Evolutionary conservation across 2,113 vertebrate genomes (phyloP).

Genomic region (Sinocyclocheilus rhinocerous): DNA sequence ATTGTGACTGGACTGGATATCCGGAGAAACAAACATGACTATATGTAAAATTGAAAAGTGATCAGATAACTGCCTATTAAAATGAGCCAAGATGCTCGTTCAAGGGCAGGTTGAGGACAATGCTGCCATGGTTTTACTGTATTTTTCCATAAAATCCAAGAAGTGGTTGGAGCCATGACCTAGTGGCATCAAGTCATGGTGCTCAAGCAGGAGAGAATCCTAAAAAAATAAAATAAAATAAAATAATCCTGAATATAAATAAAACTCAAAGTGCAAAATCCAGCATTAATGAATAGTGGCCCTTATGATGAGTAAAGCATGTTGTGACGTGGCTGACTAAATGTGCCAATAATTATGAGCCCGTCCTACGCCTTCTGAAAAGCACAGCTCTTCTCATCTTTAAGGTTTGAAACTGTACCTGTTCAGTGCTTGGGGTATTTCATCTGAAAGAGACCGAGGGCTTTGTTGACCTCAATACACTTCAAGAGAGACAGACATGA

Average conservation of each 20-base stretch:
- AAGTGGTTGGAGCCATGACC: neutral
- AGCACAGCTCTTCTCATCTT: slow-evolving; percentile 44
- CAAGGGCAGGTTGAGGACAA: slow-evolving; percentile 55
- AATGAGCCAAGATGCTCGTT: neutral
- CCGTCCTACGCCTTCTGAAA: slow-evolving; percentile 25
- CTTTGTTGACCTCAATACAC: slow-evolving; percentile 18
- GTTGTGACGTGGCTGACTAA: slow-evolving; percentile 52
- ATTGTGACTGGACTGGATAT: slow-evolving; percentile 48
- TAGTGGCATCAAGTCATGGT: neutral
- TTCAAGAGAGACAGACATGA: slow-evolving; percentile 35
- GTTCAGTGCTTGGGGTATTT: slow-evolving; percentile 31
- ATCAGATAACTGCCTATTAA: slow-evolving; percentile 39
- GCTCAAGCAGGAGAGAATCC: neutral
- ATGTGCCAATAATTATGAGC: slow-evolving; percentile 49
- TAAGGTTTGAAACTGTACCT: slow-evolving; percentile 49
- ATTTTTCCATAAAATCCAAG: neutral
- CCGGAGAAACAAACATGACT: slow-evolving; percentile 55
- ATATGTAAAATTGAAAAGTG: slow-evolving; percentile 38
- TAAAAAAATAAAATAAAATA: too few relatives aligned
- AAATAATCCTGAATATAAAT: neutral
- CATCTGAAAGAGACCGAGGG: slow-evolving; percentile 23
- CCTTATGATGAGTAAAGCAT: slow-evolving; percentile 15
- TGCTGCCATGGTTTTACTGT: neutral
- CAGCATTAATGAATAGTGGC: neutral
- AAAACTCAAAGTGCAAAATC: neutral